Evolutionary conservation across 2,113 vertebrate genomes (phyloP).

Genomic region (Corynorhinus townsendii): DNA sequence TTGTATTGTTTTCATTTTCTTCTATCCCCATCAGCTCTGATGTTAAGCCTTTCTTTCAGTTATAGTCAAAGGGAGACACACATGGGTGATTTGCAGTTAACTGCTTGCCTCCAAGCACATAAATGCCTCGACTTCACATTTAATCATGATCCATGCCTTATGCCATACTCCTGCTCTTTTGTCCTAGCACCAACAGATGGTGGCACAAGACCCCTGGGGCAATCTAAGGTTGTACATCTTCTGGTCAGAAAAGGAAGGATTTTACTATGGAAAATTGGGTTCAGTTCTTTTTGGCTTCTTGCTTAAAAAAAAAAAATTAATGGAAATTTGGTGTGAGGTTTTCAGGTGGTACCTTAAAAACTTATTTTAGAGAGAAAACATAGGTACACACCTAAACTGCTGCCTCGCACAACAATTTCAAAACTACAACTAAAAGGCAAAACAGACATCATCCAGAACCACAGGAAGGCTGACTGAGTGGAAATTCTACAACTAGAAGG

Average conservation of each 20-base stretch:
- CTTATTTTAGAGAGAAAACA: too few species aligned
- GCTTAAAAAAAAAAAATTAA: background rate
- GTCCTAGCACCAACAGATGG: conserved; percentile 11
- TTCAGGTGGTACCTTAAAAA: background rate
- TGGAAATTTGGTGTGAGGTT: background rate
- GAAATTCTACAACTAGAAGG: too few species aligned
- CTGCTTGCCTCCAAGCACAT: background rate
- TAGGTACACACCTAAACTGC: too few species aligned
- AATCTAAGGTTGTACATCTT: background rate
- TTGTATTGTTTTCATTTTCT: background rate
- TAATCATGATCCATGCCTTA: conserved; percentile 3
- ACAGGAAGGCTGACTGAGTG: too few species aligned
- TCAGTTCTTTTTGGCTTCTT: conserved; percentile 44
- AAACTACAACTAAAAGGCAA: too few species aligned
- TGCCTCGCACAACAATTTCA: too few species aligned
- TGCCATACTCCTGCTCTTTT: conserved; percentile 29
- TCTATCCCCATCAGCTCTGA: background rate
- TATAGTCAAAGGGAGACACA: conserved; percentile 1
- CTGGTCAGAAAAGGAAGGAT: conserved; percentile 28
- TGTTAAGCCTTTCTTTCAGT: background rate
- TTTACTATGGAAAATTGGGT: background rate
- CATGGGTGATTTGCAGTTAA: conserved; percentile 21
- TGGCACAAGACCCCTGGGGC: conserved; percentile 5
- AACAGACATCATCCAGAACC: too few species aligned
- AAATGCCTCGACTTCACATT: background rate